A percentile compares a stretch with the other conserved stretches of the same genome.
These are phyloP conservation scores for Diabrotica virgifera DNA, from an alignment of 1,140 invertebrate genomes.

Conservation along the genomic window DNA sequence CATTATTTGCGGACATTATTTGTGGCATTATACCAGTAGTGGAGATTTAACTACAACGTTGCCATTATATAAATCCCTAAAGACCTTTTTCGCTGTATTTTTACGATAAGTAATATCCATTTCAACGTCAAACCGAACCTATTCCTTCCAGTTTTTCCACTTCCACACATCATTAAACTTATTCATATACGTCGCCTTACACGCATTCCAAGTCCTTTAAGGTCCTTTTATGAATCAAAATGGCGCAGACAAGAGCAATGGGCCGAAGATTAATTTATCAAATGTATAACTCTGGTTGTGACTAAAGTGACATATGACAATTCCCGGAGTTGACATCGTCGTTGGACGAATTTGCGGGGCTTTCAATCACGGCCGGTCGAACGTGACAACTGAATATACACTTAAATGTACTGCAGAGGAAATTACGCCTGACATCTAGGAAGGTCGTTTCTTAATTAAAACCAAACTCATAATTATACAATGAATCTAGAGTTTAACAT, in stretches of 20 bases:
- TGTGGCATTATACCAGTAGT: too few relatives aligned
- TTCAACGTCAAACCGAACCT: not conserved
- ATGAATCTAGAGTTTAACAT: too few relatives aligned
- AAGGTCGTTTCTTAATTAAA: too few relatives aligned
- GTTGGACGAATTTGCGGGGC: conserved; percentile 22
- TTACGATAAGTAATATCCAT: not conserved
- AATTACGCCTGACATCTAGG: too few relatives aligned
- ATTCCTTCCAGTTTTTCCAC: conserved; percentile 2
- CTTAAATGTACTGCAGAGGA: not conserved
- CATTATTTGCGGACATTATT: too few relatives aligned
- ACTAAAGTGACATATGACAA: conserved; percentile 31
- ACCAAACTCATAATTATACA: too few relatives aligned
- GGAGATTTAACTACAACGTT: too few relatives aligned
- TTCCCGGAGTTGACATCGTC: conserved; percentile 26
- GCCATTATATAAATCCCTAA: too few relatives aligned
- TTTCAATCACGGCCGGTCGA: conserved; percentile 26
- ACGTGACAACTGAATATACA: conserved; percentile 21
- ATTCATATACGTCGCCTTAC: conserved; percentile 2
- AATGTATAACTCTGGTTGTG: conserved; percentile 30
- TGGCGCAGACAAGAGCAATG: conserved; percentile 5
- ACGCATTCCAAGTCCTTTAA: not conserved
- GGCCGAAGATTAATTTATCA: conserved; percentile 29
- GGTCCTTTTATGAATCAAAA: not conserved
- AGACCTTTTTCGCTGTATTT: not conserved
- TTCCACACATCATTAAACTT: conserved; percentile 2